Evolutionary conservation across 2,797 vertebrate species (phyloP).

Genomic region (Heterohyrax brucei): DNA sequence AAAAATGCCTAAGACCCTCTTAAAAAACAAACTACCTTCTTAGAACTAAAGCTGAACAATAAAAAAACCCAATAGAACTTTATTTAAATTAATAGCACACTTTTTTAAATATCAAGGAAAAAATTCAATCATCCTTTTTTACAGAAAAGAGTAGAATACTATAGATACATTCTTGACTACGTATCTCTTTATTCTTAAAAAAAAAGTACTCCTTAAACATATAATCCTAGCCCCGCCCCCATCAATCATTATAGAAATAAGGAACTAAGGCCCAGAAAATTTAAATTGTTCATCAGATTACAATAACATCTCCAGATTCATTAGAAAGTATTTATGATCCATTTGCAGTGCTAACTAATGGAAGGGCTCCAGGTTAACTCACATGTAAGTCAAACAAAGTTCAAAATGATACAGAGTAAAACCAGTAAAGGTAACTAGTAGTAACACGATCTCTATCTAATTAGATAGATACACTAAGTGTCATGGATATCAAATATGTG

Average conservation of each 20-base stretch:
- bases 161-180: background rate
- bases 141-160: background rate
- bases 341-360: background rate
- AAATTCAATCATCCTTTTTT: background rate
- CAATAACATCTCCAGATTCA: background rate
- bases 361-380: background rate
- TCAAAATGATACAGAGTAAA: background rate
- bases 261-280: background rate
- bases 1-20: slow-evolving; percentile 55
- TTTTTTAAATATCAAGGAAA: background rate
- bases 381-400: background rate
- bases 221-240: background rate
- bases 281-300: background rate
- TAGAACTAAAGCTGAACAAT: background rate
- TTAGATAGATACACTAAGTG: background rate
- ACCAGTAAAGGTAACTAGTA: background rate
- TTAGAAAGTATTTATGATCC: background rate
- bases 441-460: background rate
- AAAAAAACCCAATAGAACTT: background rate
- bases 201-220: background rate
- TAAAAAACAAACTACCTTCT: slow-evolving; percentile 62
- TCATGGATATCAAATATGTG: slow-evolving; percentile 10
- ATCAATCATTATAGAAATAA: slow-evolving; percentile 12
- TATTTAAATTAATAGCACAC: slow-evolving; percentile 52
- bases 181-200: background rate